A percentile compares a stretch with the other conserved stretches of the same genome.
Conservation (phyloP, 1,140 invertebrate species). For the Anastrepha ludens region DNA sequence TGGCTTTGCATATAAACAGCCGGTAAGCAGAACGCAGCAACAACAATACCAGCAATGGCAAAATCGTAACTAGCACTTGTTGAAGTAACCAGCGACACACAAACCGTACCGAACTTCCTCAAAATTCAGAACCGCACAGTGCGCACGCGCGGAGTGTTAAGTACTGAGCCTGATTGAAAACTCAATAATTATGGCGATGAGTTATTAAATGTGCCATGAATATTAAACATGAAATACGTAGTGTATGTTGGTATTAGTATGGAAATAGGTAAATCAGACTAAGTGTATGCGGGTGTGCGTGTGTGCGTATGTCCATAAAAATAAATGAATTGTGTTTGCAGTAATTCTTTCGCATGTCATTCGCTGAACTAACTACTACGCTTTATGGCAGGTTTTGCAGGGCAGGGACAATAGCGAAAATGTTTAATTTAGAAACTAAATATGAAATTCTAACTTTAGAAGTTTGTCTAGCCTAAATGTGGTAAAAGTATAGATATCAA, state of each 20-base stretch:
- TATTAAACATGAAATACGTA: neutral
- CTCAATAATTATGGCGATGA: conserved; percentile 43
- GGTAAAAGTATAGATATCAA: too few relatives aligned
- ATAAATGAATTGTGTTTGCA: conserved; percentile 18
- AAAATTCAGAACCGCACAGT: conserved; percentile 33
- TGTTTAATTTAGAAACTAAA: too few relatives aligned
- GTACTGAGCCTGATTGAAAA: conserved; percentile 1
- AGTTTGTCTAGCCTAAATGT: too few relatives aligned
- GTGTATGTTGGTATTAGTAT: neutral
- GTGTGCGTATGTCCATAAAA: neutral
- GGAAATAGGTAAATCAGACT: neutral
- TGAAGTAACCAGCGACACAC: neutral
- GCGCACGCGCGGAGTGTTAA: conserved; percentile 34
- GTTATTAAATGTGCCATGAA: conserved; percentile 34
- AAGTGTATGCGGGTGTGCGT: neutral
- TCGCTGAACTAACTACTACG: too few relatives aligned
- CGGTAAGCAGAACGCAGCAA: conserved; percentile 13
- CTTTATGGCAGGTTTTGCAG: too few relatives aligned
- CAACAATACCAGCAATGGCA: neutral
- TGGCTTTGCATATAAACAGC: conserved; percentile 46
- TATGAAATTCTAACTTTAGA: too few relatives aligned
- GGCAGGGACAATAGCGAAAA: too few relatives aligned
- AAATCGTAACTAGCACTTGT: neutral
- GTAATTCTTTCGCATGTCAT: neutral
- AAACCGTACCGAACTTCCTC: conserved; percentile 24